Base-by-base conservation (phyloP, 2,888 invertebrate genomes). In the Eilema caniola region DNA sequence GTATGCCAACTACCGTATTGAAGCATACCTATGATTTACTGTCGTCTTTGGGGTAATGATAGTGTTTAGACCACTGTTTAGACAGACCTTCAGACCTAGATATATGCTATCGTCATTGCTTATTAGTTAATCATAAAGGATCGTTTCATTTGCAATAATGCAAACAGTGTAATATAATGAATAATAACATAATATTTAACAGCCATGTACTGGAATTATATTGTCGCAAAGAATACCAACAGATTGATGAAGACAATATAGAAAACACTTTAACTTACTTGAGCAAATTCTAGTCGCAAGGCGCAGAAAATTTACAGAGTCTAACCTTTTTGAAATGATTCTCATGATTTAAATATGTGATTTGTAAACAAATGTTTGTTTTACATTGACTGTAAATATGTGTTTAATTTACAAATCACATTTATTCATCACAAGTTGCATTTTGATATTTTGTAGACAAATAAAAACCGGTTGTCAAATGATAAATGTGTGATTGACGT, bases 351-450 rank as follows among this genome's bases (percentile, higher is more conserved):
- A 47, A 53, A 37, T 24, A 65, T 64, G 69, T 61, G 61, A 64
- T 65, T 69, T 69, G 60, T 65, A 64, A 64, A 33, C n/a, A 47
- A 28, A 59, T 69, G 24, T 53, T 33, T 31, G 56, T 57, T 56
- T 63, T 33, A 47, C 60, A 33, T 33, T 57, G 63, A 10, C 47
- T 59, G 47, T 60, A 59, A 60, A 59, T 63, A 60, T 23, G 14
- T 69, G 64, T 64, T 20, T 24, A n/a, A 59, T 59, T 65, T 69
- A 60, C 69, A 64, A 69, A 69, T 65, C 64, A 69, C 60, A 65
- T 69, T 28, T 28, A 37, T 41, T 11, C 28, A n/a, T 31, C 28
- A 53, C 5, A 25, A 66, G n/a, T 28, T 56, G 14, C 24, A 69
- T 47, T 37, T 47, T 31, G 28, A 7, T 24, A 33, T 65, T 59